Conservation (phyloP, 2,888 invertebrate genomes). For the Pseudolycoriella hygida region DNA sequence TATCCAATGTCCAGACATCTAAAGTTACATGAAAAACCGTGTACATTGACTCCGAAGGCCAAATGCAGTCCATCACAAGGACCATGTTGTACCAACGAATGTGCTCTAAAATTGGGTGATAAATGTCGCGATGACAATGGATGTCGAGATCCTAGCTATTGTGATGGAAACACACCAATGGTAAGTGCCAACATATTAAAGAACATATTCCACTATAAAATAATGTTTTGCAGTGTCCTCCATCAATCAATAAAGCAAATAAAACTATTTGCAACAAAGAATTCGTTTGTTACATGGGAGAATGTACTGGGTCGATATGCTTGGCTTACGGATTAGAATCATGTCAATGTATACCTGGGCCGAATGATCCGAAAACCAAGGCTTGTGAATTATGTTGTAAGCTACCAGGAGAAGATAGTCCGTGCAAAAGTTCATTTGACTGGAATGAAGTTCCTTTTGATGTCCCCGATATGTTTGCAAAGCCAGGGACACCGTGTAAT, state of each 20-base stretch:
- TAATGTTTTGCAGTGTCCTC: constrained; percentile 51
- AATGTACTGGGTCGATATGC: constrained; percentile 97
- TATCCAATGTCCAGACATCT: constrained; percentile 74
- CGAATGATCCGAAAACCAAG: constrained; percentile 63
- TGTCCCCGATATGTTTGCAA: constrained; percentile 84
- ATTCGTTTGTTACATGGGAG: constrained; percentile 90
- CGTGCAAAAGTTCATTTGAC: constrained; percentile 75
- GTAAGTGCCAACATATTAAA: no score
- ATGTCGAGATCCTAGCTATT: constrained; percentile 81
- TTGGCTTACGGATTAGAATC: constrained; percentile 89
- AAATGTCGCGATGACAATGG: constrained; percentile 88
- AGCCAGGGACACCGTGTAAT: constrained; percentile 87
- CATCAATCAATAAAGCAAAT: constrained; percentile 80
- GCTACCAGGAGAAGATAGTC: constrained; percentile 59
- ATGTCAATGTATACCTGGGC: constrained; percentile 75
- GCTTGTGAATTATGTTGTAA: constrained; percentile 90
- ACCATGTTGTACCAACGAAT: constrained; percentile 84
- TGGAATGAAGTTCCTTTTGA: constrained; percentile 82
- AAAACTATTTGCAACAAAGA: constrained; percentile 93
- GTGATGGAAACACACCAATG: constrained; percentile 64
- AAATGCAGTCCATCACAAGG: constrained; percentile 43
- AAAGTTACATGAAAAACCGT: constrained; percentile 61
- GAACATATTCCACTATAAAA: no score
- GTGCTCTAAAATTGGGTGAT: constrained; percentile 67
- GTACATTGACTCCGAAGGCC: constrained; percentile 57